These are phyloP conservation scores for Formicarius rufipectus DNA, from an alignment of 2,113 vertebrate species.

Conservation along the genomic window DNA sequence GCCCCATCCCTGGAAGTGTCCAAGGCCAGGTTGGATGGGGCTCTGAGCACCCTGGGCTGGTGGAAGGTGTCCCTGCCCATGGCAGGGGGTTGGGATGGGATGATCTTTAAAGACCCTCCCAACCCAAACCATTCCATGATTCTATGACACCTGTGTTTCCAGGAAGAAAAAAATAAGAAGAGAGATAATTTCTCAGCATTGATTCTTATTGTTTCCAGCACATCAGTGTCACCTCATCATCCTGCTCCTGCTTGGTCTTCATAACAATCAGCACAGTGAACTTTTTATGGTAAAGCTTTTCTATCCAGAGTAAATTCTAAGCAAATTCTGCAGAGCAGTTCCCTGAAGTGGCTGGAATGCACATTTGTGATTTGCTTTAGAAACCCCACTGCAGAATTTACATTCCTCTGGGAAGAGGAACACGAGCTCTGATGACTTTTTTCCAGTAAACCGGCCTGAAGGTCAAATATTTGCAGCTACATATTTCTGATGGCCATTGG, in stretches of 20 bases:
- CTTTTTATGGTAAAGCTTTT: neutral
- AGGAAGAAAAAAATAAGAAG: neutral
- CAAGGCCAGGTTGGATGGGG: neutral
- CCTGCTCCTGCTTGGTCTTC: neutral
- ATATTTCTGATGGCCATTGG: neutral
- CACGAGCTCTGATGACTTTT: neutral
- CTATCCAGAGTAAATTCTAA: neutral
- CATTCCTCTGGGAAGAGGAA: neutral
- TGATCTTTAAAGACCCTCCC: neutral
- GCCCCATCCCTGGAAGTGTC: too few species aligned
- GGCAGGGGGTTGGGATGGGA: neutral
- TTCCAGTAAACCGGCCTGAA: constrained; percentile 3
- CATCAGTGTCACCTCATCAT: neutral
- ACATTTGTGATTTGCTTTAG: constrained; percentile 14
- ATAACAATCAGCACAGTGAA: neutral
- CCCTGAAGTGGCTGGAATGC: neutral
- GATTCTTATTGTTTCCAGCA: neutral
- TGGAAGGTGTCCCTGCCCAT: neutral
- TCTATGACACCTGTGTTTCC: neutral
- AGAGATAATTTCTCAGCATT: neutral
- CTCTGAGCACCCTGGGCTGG: neutral
- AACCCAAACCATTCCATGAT: neutral
- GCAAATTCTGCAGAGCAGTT: neutral
- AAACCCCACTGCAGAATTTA: constrained; percentile 22
- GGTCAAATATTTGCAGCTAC: constrained; percentile 11